Base-by-base conservation (phyloP, 2,113 vertebrate species). In the Malurus elegans region DNA sequence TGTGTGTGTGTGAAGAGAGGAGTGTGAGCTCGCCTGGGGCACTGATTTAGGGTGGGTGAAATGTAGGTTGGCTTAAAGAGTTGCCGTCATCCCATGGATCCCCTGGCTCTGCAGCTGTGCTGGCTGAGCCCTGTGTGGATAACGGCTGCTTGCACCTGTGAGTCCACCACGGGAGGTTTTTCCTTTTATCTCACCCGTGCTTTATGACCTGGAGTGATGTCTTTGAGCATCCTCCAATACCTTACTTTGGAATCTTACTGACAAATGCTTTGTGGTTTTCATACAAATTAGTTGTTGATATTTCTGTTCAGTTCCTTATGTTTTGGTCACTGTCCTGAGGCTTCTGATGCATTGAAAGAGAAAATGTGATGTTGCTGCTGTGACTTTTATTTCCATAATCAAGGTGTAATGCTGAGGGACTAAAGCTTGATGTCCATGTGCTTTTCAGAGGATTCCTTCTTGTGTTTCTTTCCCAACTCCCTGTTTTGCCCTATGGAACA, bases 51-150 rank as follows among this genome's bases (percentile, higher is more conserved):
- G 50, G 8, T 14, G 64, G 62, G 42, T 1, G 6, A 14, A 32
- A 12, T 10, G 17, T 25, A 9, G 31, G 19, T 48, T 2, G 18
- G 23, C 8, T 34, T 50, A 1, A 48, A 50, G 56, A 65, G 53
- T 21, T 8, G 0, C 69, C 0, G 0, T 25, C 2, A 5, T 34
- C 25, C 19, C 1, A 0, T 1, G 5, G n/a, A 31, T 72, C 14
- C 2, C 2, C 9, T 2, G 18, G 58, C n/a, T 54, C 32, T 29
- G 57, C 51, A 26, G 54, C 62, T 44, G 34, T 9, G 9, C 54
- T 64, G 10, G 3, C 42, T 70, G 56, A 75, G 1, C 10, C 20
- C 11, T 10, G 64, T 14, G 31, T 7, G 6, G 29, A 2, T 47
- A 45, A 24, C 0, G 0, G 85, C 51, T 3, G 2, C 31, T 47